Evolutionary conservation across 2,888 invertebrate species (phyloP), one percentile per base, ranked within the genome.

Genomic region (Flabesymbios commensalis): DNA sequence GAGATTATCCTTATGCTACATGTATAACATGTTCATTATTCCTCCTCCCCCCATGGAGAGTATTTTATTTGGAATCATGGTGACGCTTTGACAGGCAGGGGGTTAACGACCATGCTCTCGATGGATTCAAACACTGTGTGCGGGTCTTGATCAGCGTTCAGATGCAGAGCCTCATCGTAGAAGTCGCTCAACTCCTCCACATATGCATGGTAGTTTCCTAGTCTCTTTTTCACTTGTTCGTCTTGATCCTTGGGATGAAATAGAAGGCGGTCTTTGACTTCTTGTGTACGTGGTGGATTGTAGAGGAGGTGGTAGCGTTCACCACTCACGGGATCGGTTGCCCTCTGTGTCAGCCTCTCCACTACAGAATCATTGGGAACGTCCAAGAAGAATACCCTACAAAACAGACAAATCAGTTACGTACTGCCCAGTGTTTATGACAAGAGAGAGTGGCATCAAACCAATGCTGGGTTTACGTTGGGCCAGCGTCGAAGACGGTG

Each of bases 91-190:
- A n/a, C n/a, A n/a, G 80, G 81, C 36, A 82, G 67, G 29, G 79
- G 82, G 57, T 80, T 80, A 14, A 82, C 81, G 24, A 82, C 72
- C 72, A 78, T 76, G 59, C 81, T 79, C 68, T 83, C 82, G 22
- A 83, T 74, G 59, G 75, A 75, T 64, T 83, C 83, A 74, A 83
- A 83, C 55, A 83, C 81, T 5, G 81, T 81, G 63, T 83, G 78
- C 17, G 78, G 77, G 64, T 82, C 82, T 61, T 83, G 83, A 61
- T 83, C 82, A 1, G 77, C 80, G 55, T 80, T 80, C 19, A 81
- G 64, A 52, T 77, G 78, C 63, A 78, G 77, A 5, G 72, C 76
- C 29, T 76, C 76, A 2, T 62, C 67, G 67, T 81, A 82, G 66
- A 69, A 80, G 48, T 81, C 80, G 2, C 71, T 66, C 19, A 83